phyloP scores from a whole-genome alignment of 2,113 vertebrate species.

The Carassius gibelio region DNA sequence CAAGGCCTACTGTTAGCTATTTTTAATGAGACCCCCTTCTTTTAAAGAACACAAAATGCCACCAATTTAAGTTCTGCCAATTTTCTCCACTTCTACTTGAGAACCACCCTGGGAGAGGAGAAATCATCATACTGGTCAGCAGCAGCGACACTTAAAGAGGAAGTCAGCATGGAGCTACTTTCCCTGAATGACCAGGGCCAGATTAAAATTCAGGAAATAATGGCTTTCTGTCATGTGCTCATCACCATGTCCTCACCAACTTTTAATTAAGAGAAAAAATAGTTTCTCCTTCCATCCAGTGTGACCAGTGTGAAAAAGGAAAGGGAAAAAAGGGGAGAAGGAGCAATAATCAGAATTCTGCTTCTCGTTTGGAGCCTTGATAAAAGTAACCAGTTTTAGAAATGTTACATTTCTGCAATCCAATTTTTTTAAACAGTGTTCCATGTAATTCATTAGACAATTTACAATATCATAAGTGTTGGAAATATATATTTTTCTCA shows the following conservation, averaged over 20 bases:
- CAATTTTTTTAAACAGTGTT: no score
- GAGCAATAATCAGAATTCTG: background rate
- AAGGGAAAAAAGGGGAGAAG: background rate
- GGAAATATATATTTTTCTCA: background rate
- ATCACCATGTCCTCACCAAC: constrained; percentile 84
- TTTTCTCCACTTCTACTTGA: constrained; percentile 90
- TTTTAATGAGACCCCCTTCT: constrained; percentile 96
- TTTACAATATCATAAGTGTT: background rate
- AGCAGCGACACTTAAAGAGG: constrained; percentile 91
- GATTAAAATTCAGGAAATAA: constrained; percentile 95
- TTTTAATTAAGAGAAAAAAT: constrained; percentile 89
- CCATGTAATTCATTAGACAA: background rate
- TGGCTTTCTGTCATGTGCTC: constrained; percentile 88
- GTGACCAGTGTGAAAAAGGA: constrained; percentile 45
- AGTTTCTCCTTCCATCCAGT: constrained; percentile 43
- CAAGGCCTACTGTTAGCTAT: constrained; percentile 77
- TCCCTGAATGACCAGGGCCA: constrained; percentile 83
- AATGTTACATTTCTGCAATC: background rate
- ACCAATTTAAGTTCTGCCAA: constrained; percentile 98
- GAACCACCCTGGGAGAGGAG: constrained; percentile 85
- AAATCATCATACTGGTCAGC: constrained; percentile 85
- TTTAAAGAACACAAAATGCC: constrained; percentile 92
- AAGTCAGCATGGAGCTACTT: constrained; percentile 89
- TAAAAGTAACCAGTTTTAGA: no score
- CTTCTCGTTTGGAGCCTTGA: constrained; percentile 43